Evolutionary conservation across 2,113 vertebrate genomes (phyloP).

Genomic region (Chaetodon trifascialis): DNA sequence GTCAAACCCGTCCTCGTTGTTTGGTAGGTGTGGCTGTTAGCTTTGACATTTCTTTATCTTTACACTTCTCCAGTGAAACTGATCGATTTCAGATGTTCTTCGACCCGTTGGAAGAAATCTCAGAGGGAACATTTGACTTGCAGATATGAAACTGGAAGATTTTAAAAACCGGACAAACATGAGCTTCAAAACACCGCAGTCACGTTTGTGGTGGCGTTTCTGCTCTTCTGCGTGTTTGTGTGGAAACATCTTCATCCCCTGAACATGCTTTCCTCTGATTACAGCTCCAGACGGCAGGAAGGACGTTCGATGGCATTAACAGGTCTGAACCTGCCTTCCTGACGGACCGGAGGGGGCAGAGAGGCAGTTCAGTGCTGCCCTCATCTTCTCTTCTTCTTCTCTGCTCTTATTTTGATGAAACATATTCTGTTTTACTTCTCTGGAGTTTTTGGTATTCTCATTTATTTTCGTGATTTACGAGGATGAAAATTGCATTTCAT

Average conservation of each 20-base stretch:
- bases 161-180: background rate
- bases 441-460: background rate
- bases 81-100: background rate
- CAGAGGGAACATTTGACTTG: background rate
- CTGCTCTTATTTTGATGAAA: background rate
- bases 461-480: no score
- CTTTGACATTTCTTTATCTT: background rate
- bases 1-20: background rate
- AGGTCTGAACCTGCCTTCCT: constrained; percentile 10
- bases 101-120: background rate
- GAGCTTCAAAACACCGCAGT: background rate
- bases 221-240: background rate
- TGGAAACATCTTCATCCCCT: background rate
- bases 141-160: no score
- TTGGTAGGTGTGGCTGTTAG: background rate
- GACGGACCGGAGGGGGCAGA: background rate
- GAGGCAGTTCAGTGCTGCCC: background rate
- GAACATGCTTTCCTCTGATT: background rate
- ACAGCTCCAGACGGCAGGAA: constrained; percentile 16
- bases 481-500: background rate
- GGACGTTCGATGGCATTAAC: constrained; percentile 12
- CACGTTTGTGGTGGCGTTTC: background rate
- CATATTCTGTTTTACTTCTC: background rate
- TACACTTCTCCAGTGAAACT: background rate
- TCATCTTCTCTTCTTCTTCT: background rate